Base-by-base conservation (phyloP, 2,888 invertebrate species). In the Leptura quadrifasciata region DNA sequence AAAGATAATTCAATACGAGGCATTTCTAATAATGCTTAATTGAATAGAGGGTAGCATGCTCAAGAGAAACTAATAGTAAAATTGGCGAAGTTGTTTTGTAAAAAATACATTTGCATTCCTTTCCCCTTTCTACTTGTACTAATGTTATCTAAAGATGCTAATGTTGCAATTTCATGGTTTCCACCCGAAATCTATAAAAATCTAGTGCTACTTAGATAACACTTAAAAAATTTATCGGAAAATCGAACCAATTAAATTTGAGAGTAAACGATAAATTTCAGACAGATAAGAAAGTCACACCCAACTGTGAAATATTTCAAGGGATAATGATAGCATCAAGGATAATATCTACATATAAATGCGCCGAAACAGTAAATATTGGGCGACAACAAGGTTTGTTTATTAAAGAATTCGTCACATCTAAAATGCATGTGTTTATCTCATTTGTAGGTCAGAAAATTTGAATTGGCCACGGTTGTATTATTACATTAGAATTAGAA, bases 261-360 rank as follows among this genome's bases (percentile, higher is more conserved):
- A 58, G 58, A 58, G 20, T 20, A 39, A 39, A 27, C 58, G 69
- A 69, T 69, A 69, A 69, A 58, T 69, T 69, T 24, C 69, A 47
- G 69, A 58, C 58, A 15, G 69, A 69, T 69, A 69, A 69, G 70
- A 24, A 65, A 61, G 70, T 71, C 70, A 71, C 70, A 71, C 70
- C 70, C 61, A 71, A 71, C 39, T 71, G 70, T 52, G 70, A 71
- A 71, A 71, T 69, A 61, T 71, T 35, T n/a, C 47, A 61, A 60
- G 58, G 24, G 69, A 69, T 60, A 61, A 39, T 71, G 57, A 69
- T 21, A 47, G 21, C 52, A 47, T 60, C 70, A 52, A 39, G 60
- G 57, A 69, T 20, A 69, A 12, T 71, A 47, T 60, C 70, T 47
- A 47, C 57, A 18, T 69, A 20, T 39, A 68, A 54, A 68, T 57